Base-by-base conservation (phyloP, 2,888 invertebrate genomes). In the Tachina grossa region DNA sequence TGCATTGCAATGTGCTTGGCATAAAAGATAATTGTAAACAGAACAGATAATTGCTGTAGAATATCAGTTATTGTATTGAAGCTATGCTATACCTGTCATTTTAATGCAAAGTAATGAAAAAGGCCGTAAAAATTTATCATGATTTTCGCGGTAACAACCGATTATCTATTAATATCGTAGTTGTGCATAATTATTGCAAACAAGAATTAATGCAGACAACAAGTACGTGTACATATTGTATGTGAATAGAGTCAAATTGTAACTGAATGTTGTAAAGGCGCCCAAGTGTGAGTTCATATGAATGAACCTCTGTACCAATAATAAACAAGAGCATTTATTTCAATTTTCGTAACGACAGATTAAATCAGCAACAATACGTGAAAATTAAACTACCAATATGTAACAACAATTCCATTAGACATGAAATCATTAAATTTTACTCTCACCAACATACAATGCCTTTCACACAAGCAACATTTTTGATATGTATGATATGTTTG, bases 291-390 rank as follows among this genome's bases (percentile, higher is more conserved):
- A 55, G 39, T 39, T 31, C 0, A 65, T 68, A 43, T 14, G 41
- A 75, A 76, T 65, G 31, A 45, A 22, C 31, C n/a, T 59, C 41
- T 59, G 51, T 74, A 31, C 16, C 43, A 59, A 75, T 81, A 75
- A 77, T 82, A 72, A 72, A 72, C 72, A 77, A 31, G 31, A 77
- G 59, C 59, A 66, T 72, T 72, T 59, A 83, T 72, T 83, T 83
- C 71, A 77, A 83, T 83, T 77, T 72, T 72, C 63, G 51, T 77
- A 77, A 71, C 45, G 83, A 77, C 83, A 83, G 76, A 83, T 77
- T 83, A 77, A 77, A 83, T 83, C 83, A 59, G 83, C 77, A 59
- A 59, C 59, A 65, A 68, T 39, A 71, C 19, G 72, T 77, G 41
- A 13, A 51, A 63, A 31, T 57, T 11, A 69, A 71, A 49, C 19